phyloP scores from a whole-genome alignment of 2,888 invertebrate genomes.

The Idaea dimidiata region DNA sequence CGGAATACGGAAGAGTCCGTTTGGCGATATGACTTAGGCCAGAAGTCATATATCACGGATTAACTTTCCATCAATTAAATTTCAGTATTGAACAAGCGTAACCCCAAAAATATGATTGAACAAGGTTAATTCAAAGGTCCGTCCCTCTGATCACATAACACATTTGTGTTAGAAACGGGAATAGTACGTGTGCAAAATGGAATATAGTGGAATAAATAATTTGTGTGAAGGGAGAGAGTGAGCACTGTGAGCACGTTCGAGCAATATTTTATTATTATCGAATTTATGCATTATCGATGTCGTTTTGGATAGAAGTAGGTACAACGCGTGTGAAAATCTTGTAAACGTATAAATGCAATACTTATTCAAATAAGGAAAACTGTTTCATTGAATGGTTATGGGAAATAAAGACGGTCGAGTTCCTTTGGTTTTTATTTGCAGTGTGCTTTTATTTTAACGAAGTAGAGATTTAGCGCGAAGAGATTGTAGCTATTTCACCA shows the following conservation, averaged over 20 bases:
- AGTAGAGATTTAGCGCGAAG: not conserved
- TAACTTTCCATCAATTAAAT: not conserved
- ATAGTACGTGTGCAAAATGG: constrained; percentile 21
- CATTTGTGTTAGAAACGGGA: constrained; percentile 19
- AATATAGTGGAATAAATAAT: constrained; percentile 30
- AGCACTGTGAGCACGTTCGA: constrained; percentile 31
- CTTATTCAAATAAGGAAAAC: constrained; percentile 1
- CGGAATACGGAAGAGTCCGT: no score
- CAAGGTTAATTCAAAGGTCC: not conserved
- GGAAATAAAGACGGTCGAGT: not conserved
- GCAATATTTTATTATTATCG: constrained; percentile 34
- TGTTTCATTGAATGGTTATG: not conserved
- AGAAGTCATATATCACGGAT: no score
- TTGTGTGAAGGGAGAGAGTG: constrained; percentile 28
- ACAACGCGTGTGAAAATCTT: constrained; percentile 22
- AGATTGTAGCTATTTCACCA: not conserved
- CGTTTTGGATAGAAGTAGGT: constrained; percentile 17
- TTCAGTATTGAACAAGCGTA: constrained; percentile 3
- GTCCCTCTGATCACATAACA: constrained; percentile 11
- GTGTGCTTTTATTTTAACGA: constrained; percentile 1
- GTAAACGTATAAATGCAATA: constrained; percentile 13
- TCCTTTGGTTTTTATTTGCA: not conserved
- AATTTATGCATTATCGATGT: constrained; percentile 36
- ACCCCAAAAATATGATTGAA: not conserved
- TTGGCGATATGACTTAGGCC: no score